Evolutionary conservation across 35 echinoderm and acorn worm species (phyloP).

Genomic region (Holothuria glaberrima): DNA sequence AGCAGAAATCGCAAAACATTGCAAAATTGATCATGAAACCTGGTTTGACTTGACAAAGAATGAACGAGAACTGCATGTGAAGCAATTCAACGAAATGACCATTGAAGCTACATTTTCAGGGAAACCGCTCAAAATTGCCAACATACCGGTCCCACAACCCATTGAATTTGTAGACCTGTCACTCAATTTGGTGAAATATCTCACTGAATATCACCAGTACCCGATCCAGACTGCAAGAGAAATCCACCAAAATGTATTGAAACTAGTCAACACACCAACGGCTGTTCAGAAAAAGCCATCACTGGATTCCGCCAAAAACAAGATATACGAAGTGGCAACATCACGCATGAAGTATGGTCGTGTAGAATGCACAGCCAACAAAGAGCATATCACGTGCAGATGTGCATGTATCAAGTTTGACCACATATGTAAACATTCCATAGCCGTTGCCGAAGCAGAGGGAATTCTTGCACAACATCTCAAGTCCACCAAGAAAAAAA

Average conservation of each 20-base stretch:
- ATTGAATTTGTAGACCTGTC: not conserved
- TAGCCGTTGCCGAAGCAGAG: not conserved
- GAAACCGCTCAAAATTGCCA: not conserved
- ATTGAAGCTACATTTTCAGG: not conserved
- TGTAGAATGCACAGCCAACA: constrained; percentile 3
- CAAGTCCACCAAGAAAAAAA: not conserved
- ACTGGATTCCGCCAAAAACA: not conserved
- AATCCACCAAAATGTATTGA: not conserved
- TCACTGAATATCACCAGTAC: not conserved
- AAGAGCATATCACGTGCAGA: not conserved
- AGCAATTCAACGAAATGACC: constrained; percentile 14
- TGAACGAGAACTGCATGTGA: constrained; percentile 21
- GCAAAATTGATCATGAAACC: not conserved
- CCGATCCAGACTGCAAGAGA: not conserved
- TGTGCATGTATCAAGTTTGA: constrained; percentile 18
- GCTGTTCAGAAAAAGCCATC: not conserved
- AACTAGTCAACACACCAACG: not conserved
- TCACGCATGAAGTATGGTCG: not conserved
- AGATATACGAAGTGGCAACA: constrained; percentile 6
- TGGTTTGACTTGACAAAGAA: constrained; percentile 17
- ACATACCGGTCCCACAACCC: not conserved
- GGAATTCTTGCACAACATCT: not conserved
- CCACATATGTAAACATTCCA: not conserved
- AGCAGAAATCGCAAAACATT: not conserved
- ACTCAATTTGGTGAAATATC: not conserved